phyloP scores from a whole-genome alignment of 2,113 vertebrate species.

The Anolis sagrei region DNA sequence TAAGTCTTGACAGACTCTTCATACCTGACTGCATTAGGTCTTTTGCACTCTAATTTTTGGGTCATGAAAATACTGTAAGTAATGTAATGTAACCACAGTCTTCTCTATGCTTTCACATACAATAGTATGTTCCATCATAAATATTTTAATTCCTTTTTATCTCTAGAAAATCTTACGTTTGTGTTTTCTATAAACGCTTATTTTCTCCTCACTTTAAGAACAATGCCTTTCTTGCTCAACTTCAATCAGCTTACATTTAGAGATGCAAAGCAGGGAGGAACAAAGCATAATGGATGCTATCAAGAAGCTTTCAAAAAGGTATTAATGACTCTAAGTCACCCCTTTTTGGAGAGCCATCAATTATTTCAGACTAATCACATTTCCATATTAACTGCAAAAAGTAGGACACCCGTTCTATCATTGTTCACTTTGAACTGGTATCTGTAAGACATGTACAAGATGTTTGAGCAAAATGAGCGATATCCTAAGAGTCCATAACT shows the following conservation, averaged over 20 bases:
- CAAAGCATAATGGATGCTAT: slow-evolving; percentile 25
- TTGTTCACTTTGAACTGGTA: slow-evolving; percentile 1
- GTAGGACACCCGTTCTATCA: not conserved
- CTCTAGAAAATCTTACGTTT: slow-evolving; percentile 58
- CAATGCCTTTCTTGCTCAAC: not conserved
- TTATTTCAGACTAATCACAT: slow-evolving; percentile 26
- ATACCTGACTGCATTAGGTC: slow-evolving; percentile 65
- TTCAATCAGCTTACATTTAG: slow-evolving; percentile 41
- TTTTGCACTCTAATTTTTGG: slow-evolving; percentile 69
- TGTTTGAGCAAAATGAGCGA: slow-evolving; percentile 28
- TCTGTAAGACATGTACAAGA: not conserved
- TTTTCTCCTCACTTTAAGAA: slow-evolving; percentile 52
- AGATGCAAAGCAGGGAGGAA: slow-evolving; percentile 32
- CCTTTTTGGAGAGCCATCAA: not conserved
- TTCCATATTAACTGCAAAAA: slow-evolving; percentile 6
- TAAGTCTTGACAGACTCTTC: slow-evolving; percentile 17
- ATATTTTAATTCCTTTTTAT: slow-evolving; percentile 75
- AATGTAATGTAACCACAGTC: slow-evolving; percentile 73
- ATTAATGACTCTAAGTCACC: slow-evolving; percentile 12
- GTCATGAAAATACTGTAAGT: slow-evolving; percentile 71
- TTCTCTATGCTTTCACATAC: slow-evolving; percentile 63
- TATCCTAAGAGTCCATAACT: not conserved
- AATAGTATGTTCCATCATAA: slow-evolving; percentile 65
- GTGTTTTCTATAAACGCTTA: slow-evolving; percentile 56
- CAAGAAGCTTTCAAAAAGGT: slow-evolving; percentile 30